Conservation (phyloP, 2,888 invertebrate species). For the Ectobius pallidus region DNA sequence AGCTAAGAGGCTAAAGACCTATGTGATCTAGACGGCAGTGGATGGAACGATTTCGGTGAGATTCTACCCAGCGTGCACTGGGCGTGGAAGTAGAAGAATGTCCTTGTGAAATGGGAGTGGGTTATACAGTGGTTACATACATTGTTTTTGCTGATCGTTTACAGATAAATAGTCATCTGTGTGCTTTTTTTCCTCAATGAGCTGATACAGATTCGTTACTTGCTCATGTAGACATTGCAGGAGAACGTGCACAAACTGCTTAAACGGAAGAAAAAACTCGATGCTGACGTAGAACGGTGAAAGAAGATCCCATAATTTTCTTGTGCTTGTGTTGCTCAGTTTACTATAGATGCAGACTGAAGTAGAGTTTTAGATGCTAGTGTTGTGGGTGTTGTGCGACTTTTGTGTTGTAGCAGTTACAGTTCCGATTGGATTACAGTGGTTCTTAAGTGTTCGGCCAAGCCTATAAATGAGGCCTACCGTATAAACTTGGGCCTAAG, state of each 20-base stretch:
- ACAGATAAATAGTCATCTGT: slow-evolving; percentile 9
- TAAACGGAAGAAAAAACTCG: slow-evolving; percentile 32
- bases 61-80: slow-evolving; percentile 41
- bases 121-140: slow-evolving; percentile 36
- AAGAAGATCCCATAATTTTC: slow-evolving; percentile 6
- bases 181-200: slow-evolving; percentile 3
- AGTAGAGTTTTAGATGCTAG: too few species aligned
- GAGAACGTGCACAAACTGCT: not conserved
- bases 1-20: slow-evolving; percentile 8
- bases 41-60: slow-evolving; percentile 36
- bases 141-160: slow-evolving; percentile 32
- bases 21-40: slow-evolving; percentile 34
- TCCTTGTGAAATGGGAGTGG: slow-evolving; percentile 41
- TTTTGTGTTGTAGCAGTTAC: not conserved
- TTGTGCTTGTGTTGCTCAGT: not conserved
- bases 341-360: not conserved
- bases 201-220: slow-evolving; percentile 2
- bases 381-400: not conserved
- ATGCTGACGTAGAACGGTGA: slow-evolving; percentile 38
- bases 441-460: not conserved
- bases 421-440: not conserved
- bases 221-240: not conserved
- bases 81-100: slow-evolving; percentile 42
- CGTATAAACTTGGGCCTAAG: slow-evolving; percentile 5
- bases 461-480: slow-evolving; percentile 7